phyloP scores from a whole-genome alignment of 2,888 invertebrate genomes.

The Exocentrus adspersus region DNA sequence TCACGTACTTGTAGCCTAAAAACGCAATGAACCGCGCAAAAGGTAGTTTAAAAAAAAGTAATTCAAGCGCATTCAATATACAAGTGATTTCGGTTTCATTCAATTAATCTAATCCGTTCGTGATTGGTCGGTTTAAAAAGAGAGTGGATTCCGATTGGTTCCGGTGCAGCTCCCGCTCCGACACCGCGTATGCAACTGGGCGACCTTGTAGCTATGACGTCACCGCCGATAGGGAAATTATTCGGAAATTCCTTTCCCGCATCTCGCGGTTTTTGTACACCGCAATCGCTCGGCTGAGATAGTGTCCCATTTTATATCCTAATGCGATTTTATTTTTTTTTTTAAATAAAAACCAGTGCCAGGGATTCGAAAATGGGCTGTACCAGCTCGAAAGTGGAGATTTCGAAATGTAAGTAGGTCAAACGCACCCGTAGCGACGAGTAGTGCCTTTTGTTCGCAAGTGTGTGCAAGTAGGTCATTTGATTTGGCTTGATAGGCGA shows the following conservation, averaged over 20 bases:
- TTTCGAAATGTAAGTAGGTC: conserved; percentile 28
- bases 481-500: background rate
- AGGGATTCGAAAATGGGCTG: conserved; percentile 27
- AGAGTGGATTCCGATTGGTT: too few relatives aligned
- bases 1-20: background rate
- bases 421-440: background rate
- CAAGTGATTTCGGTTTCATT: too few relatives aligned
- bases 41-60: too few relatives aligned
- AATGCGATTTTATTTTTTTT: conserved; percentile 19
- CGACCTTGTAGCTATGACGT: conserved; percentile 7
- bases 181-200: background rate
- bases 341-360: background rate
- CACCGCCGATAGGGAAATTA: conserved; percentile 16
- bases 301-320: too few relatives aligned
- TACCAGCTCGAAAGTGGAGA: conserved; percentile 27
- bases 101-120: too few relatives aligned
- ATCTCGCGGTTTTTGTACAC: conserved; percentile 1
- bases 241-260: conserved; percentile 31
- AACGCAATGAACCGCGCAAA: background rate
- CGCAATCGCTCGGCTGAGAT: background rate
- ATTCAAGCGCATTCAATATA: too few relatives aligned
- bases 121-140: too few relatives aligned
- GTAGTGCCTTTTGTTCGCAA: background rate
- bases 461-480: conserved; percentile 19
- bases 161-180: too few relatives aligned